Conservation (phyloP, 2,888 invertebrate genomes). For the Tridacna gigas region DNA sequence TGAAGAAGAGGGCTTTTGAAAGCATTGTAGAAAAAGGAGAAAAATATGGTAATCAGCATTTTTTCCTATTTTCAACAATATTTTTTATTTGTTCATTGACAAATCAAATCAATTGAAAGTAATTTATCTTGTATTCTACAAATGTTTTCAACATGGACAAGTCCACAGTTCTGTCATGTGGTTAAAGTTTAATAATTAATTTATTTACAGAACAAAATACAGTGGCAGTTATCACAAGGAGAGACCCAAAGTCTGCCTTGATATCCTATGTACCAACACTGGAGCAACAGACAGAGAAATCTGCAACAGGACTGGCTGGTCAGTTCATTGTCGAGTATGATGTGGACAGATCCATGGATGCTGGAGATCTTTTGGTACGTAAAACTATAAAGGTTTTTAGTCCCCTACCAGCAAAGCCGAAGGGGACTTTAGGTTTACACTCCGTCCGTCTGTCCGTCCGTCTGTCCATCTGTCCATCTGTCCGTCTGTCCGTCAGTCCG, state of each 20-base stretch:
- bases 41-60: too few relatives aligned
- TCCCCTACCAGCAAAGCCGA: too few relatives aligned
- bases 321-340: constrained; percentile 79
- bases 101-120: too few relatives aligned
- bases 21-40: too few relatives aligned
- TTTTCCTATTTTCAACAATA: too few relatives aligned
- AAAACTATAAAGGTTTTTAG: too few relatives aligned
- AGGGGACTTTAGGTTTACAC: too few relatives aligned
- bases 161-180: not conserved
- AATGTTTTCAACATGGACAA: not conserved
- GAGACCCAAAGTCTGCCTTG: constrained; percentile 46
- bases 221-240: constrained; percentile 44
- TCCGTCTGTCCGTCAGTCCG: too few relatives aligned
- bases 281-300: constrained; percentile 50
- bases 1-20: too few relatives aligned
- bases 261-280: constrained; percentile 59
- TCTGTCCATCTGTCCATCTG: too few relatives aligned
- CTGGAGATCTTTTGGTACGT: constrained; percentile 77
- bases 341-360: constrained; percentile 72
- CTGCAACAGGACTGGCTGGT: constrained; percentile 65
- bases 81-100: too few relatives aligned
- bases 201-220: constrained; percentile 29
- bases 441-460: too few relatives aligned
- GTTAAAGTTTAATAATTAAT: not conserved
- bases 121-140: not conserved